A percentile compares a stretch with the other conserved stretches of the same genome.
Evolutionary conservation across 2,888 invertebrate species (phyloP).

Genomic region (Platycnemis pennipes): DNA sequence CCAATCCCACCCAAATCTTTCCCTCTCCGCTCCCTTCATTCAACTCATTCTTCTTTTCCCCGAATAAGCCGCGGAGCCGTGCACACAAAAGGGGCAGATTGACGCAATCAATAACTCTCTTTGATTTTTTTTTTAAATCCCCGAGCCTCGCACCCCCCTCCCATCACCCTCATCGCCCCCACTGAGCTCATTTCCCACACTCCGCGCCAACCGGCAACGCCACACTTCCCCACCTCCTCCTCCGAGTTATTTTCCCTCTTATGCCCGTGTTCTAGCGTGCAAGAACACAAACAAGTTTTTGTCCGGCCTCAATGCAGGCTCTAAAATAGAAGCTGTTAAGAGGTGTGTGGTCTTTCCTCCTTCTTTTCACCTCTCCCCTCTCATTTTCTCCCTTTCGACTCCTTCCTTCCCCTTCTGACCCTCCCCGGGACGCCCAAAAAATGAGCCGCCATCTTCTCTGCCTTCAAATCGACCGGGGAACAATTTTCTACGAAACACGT

Average conservation of each 20-base stretch:
- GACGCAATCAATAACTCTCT: slow-evolving; percentile 61
- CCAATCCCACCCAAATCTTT: not conserved
- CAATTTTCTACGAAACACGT: slow-evolving; percentile 11
- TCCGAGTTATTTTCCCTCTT: not conserved
- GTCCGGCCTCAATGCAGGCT: slow-evolving; percentile 9
- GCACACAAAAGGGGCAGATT: slow-evolving; percentile 47
- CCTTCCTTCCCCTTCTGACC: not conserved
- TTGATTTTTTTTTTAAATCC: slow-evolving; percentile 9
- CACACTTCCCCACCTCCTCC: not conserved
- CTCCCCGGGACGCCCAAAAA: not conserved
- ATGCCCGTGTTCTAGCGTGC: slow-evolving; percentile 43
- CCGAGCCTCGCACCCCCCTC: not conserved
- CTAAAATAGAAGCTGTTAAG: slow-evolving; percentile 58
- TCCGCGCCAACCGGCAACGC: not conserved
- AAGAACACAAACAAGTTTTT: slow-evolving; percentile 67
- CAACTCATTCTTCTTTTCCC: slow-evolving; percentile 56
- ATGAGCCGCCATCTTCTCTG: slow-evolving; percentile 15
- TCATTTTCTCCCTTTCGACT: not conserved
- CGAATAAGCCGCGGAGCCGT: slow-evolving; percentile 51
- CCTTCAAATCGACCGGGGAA: not conserved
- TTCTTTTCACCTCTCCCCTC: not conserved
- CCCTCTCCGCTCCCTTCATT: slow-evolving; percentile 14
- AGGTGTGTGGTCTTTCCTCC: slow-evolving; percentile 50
- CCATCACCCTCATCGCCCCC: not conserved
- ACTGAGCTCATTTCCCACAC: not conserved